A percentile compares a stretch with the other conserved stretches of the same genome.
Evolutionary conservation across 2,888 invertebrate genomes (phyloP).

Genomic region (Alviniconcha strummeri): DNA sequence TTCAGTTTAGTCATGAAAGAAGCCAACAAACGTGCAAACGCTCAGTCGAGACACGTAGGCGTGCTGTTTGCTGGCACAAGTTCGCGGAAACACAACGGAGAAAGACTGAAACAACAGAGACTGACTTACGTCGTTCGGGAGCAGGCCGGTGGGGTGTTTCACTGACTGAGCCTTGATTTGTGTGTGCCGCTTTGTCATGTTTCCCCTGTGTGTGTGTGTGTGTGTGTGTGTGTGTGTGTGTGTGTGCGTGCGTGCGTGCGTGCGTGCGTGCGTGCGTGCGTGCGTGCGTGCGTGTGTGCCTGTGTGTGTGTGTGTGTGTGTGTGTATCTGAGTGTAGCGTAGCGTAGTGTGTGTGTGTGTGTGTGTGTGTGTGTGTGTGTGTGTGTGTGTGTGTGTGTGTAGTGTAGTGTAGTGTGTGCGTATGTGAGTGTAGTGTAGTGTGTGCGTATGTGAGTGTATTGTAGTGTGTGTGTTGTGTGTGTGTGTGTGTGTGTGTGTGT

Average conservation of each 20-base stretch:
- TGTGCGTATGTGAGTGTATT: background rate
- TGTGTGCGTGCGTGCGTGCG: background rate
- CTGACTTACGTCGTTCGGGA: background rate
- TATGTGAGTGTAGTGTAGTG: background rate
- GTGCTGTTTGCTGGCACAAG: no score
- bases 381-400: background rate
- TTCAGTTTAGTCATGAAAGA: no score
- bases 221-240: conserved; percentile 1
- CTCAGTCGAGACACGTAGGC: no score
- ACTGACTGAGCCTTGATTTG: background rate
- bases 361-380: background rate
- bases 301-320: background rate
- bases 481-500: no score
- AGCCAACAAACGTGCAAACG: no score
- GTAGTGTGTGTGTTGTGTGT: no score
- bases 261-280: background rate
- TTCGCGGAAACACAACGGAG: background rate
- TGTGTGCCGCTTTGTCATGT: background rate
- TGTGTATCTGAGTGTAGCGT: no score
- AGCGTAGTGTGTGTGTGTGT: background rate
- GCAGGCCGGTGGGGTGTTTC: background rate
- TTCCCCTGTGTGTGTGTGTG: background rate
- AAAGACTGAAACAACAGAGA: background rate
- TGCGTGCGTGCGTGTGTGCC: background rate
- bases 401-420: background rate